Evolutionary conservation across 2,797 vertebrate species (phyloP).

Genomic region (Phylloscopus collybita): DNA sequence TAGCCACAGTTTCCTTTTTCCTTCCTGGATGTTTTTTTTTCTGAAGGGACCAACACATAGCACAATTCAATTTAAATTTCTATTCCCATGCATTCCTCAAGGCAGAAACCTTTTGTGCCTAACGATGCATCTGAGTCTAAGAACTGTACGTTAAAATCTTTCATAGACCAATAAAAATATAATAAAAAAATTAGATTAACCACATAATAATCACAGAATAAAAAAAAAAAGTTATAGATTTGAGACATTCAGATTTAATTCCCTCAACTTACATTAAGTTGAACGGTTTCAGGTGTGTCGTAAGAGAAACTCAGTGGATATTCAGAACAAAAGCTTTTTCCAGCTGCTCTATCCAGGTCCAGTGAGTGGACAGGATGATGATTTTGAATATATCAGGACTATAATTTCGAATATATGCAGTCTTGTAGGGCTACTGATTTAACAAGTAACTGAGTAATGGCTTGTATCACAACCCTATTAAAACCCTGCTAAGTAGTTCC

Average conservation of each 20-base stretch:
- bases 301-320: slow-evolving; percentile 34
- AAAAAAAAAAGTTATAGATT: neutral
- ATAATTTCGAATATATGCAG: neutral
- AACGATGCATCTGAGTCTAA: slow-evolving; percentile 17
- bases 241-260: slow-evolving; percentile 15
- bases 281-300: neutral
- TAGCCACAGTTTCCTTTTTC: neutral
- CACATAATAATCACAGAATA: neutral
- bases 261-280: slow-evolving; percentile 64
- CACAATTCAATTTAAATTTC: slow-evolving; percentile 12
- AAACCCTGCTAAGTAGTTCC: slow-evolving; percentile 14
- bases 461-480: neutral
- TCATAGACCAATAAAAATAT: neutral
- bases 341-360: slow-evolving; percentile 15
- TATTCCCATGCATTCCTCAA: slow-evolving; percentile 8
- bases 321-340: slow-evolving; percentile 37
- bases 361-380: neutral
- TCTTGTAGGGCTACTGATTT: slow-evolving; percentile 24
- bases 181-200: neutral
- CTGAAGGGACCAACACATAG: slow-evolving; percentile 43
- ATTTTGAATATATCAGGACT: neutral
- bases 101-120: slow-evolving; percentile 52
- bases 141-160: neutral
- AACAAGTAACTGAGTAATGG: neutral
- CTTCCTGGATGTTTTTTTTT: neutral